These are phyloP conservation scores for Polyommatus icarus DNA, from an alignment of 2,888 invertebrate species.

Conservation along the genomic window DNA sequence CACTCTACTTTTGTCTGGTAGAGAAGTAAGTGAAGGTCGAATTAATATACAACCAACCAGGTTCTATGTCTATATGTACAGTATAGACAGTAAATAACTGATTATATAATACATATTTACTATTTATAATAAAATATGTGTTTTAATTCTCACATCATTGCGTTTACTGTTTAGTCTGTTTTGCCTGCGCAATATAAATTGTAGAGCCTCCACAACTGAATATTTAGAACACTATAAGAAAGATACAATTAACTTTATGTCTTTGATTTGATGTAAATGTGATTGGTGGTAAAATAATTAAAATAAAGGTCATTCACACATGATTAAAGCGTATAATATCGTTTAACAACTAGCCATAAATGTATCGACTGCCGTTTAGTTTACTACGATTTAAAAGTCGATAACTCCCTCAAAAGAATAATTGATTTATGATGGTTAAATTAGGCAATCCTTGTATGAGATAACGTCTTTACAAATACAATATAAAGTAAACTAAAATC, in stretches of 20 bases:
- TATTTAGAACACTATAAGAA: neutral
- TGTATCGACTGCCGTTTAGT: conserved; percentile 78
- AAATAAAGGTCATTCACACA: conserved; percentile 78
- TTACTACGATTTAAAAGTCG: conserved; percentile 80
- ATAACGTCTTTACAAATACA: neutral
- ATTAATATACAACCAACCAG: too few relatives aligned
- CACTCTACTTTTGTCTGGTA: too few relatives aligned
- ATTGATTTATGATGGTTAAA: conserved; percentile 73
- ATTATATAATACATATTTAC: too few relatives aligned
- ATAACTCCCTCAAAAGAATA: conserved; percentile 75
- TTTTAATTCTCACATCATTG: too few relatives aligned
- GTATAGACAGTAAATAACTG: too few relatives aligned
- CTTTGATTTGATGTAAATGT: conserved; percentile 40
- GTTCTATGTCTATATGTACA: too few relatives aligned
- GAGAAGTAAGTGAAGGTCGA: too few relatives aligned
- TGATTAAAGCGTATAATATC: conserved; percentile 56
- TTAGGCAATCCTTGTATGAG: neutral
- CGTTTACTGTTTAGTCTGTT: too few relatives aligned
- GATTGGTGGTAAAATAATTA: conserved; percentile 71
- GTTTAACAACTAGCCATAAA: conserved; percentile 80
- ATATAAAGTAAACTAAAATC: neutral
- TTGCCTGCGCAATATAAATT: too few relatives aligned
- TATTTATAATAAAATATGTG: too few relatives aligned
- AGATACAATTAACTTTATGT: neutral
- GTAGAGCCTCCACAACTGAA: neutral